Evolutionary conservation across 2,113 vertebrate genomes (phyloP), one percentile per base, ranked within the genome.

Genomic region (Tursiops truncatus): DNA sequence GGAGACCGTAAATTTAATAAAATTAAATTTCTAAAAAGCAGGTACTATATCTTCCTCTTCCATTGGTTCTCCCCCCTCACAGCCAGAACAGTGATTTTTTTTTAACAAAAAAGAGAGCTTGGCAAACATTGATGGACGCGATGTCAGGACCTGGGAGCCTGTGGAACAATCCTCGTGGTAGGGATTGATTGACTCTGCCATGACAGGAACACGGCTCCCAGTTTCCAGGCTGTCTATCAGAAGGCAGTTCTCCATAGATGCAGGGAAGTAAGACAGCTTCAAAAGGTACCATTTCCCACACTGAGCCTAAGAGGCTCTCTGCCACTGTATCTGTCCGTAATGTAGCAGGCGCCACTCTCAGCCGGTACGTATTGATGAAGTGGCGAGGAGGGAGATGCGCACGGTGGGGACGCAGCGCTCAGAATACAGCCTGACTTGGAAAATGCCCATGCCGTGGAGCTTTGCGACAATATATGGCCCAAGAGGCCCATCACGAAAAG

Each of bases 361-460:
- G 8, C 33, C 4, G 11, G 31, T 23, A 38, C 50, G 6, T 2
- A 44, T 6, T 31, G 38, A 21, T 91, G 6, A 23, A 31, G 18
- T 18, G 20, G 31, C 14, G 1, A 38, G 36, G 60, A 53, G 5
- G 6, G 14, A 11, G 36, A 41, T 20, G 2, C 0, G 23, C 25
- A 7, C 4, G 0, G 63, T 38, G 28, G 50, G 31, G 36, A 15
- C 28, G 11, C 47, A 31, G 9, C 3, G 11, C 28, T 26, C 53
- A 36, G 33, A 60, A 79, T 15, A 15, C 14, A 77, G n/a, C 17
- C 36, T 20, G 11, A n/a, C 20, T 25, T 44, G 44, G 21, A 93
- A 5, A 77, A 6, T 3, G 2, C 76, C 33, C 15, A 0, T 31
- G n/a, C 9, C 7, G 31, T 7, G 33, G 14, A n/a, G 13, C 20